Percentiles rank a stretch among this genome's conserved stretches.
These are phyloP conservation scores for Archips crataeganus DNA, from an alignment of 2,888 invertebrate species.

Conservation along the genomic window DNA sequence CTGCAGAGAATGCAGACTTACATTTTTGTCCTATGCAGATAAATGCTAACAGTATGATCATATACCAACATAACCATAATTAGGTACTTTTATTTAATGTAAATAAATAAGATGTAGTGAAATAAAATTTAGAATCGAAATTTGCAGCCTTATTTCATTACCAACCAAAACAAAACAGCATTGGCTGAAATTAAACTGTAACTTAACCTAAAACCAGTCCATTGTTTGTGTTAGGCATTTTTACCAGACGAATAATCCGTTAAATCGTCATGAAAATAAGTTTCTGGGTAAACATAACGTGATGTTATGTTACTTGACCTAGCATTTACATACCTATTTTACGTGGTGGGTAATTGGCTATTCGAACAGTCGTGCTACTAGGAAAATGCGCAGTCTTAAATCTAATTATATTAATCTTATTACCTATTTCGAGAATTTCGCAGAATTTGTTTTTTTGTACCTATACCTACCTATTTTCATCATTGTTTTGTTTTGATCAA, in stretches of 20 bases:
- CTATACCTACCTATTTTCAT: conserved; percentile 45
- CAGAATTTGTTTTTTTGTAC: conserved; percentile 46
- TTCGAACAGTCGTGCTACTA: background rate
- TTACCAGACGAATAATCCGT: conserved; percentile 2
- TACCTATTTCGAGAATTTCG: conserved; percentile 48
- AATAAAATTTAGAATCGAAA: background rate
- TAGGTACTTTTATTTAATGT: background rate
- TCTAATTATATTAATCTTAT: conserved; percentile 17
- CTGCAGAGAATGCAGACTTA: background rate
- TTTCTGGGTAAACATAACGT: background rate
- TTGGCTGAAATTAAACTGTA: background rate
- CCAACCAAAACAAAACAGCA: background rate
- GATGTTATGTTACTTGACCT: background rate
- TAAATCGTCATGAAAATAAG: background rate
- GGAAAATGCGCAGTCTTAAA: conserved; percentile 5
- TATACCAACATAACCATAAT: background rate
- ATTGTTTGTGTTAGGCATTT: background rate
- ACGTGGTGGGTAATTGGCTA: background rate
- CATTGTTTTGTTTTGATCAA: conserved; percentile 42
- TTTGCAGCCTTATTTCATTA: background rate
- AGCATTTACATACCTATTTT: background rate
- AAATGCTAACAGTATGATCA: background rate
- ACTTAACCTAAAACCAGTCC: background rate
- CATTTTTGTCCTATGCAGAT: background rate
- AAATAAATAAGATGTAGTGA: background rate